Evolutionary conservation across 2,797 vertebrate species (phyloP).

Genomic region (Aplochiton taeniatus): DNA sequence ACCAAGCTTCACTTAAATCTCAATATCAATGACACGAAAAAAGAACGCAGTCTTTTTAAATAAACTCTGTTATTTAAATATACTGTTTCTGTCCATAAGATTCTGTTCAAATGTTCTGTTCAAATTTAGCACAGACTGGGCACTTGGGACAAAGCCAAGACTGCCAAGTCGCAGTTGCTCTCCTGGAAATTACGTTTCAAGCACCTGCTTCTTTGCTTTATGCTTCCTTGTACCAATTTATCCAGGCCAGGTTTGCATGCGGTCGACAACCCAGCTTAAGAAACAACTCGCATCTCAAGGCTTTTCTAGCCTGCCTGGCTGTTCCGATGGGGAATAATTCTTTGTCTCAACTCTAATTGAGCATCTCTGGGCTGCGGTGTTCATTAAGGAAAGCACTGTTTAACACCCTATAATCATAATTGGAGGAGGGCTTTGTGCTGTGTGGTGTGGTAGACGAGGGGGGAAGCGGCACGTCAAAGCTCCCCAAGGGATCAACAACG

Average conservation of each 20-base stretch:
- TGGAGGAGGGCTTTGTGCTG: constrained; percentile 34
- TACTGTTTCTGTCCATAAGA: too few relatives aligned
- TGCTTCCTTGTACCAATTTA: constrained; percentile 54
- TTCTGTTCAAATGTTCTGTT: too few relatives aligned
- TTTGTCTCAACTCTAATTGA: constrained; percentile 21
- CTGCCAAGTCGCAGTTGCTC: constrained; percentile 11
- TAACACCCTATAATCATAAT: constrained; percentile 41
- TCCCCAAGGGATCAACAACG: constrained; percentile 75
- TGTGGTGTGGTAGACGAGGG: constrained; percentile 43
- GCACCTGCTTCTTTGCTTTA: constrained; percentile 54
- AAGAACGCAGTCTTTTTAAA: too few relatives aligned
- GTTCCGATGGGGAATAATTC: not conserved
- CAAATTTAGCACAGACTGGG: too few relatives aligned
- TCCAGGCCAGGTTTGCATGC: constrained; percentile 45
- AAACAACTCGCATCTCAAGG: not conserved
- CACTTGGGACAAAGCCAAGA: too few relatives aligned
- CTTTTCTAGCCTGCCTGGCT: constrained; percentile 8
- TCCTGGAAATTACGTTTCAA: constrained; percentile 53
- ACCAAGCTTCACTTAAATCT: too few relatives aligned
- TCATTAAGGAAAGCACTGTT: constrained; percentile 36
- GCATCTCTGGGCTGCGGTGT: constrained; percentile 10
- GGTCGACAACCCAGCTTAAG: constrained; percentile 49
- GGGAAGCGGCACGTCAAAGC: constrained; percentile 56
- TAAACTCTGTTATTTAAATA: too few relatives aligned
- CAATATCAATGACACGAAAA: too few relatives aligned